phyloP scores from a whole-genome alignment of 1,140 invertebrate genomes.

The Drosophila guanche region DNA sequence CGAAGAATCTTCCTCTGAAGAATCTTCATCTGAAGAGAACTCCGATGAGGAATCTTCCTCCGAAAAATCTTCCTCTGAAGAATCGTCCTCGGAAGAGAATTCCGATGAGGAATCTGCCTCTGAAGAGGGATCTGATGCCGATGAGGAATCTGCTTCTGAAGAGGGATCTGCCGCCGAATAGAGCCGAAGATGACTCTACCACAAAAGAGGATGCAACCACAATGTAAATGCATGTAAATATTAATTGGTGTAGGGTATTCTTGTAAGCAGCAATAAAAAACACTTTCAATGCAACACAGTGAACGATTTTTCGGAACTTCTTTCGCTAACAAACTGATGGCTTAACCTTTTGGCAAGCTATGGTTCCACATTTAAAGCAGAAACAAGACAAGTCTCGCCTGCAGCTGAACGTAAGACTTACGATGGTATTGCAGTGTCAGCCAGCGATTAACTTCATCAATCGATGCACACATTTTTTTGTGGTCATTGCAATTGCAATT shows the following conservation, averaged over 20 bases:
- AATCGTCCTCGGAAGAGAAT: too few species aligned
- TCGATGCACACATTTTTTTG: conserved; percentile 28
- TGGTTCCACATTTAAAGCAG: neutral
- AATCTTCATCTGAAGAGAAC: too few species aligned
- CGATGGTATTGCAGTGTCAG: conserved; percentile 1
- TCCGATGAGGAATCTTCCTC: too few species aligned
- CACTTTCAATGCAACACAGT: conserved; percentile 23
- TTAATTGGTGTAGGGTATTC: conserved; percentile 15
- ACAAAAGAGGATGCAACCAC: neutral
- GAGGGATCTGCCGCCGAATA: neutral
- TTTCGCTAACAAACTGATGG: too few species aligned
- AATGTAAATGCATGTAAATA: neutral
- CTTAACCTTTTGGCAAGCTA: neutral
- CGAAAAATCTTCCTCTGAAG: too few species aligned
- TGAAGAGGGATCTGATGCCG: too few species aligned
- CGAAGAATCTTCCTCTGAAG: too few species aligned
- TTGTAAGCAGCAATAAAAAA: conserved; percentile 6
- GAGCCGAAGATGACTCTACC: neutral
- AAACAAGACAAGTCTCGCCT: neutral
- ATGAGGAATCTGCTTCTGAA: neutral
- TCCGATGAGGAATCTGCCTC: neutral
- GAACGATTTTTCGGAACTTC: neutral
- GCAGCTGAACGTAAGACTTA: neutral
- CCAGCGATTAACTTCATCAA: conserved; percentile 45
- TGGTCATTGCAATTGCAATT: conserved; percentile 27